Conservation (phyloP, 1,140 invertebrate species). For the Drosophila oshimai region DNA sequence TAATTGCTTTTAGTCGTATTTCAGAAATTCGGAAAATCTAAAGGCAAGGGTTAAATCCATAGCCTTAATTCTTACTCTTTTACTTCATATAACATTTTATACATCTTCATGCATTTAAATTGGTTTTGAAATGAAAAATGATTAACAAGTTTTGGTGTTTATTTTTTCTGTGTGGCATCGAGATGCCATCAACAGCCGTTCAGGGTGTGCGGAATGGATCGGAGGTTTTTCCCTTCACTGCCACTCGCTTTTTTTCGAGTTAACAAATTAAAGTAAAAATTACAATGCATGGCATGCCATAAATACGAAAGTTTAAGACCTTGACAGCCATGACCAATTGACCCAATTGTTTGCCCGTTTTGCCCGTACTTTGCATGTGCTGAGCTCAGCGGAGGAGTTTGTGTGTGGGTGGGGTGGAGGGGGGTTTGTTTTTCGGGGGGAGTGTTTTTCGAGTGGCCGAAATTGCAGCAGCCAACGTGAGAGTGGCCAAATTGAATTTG, state of each 20-base stretch:
- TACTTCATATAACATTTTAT: too few relatives aligned
- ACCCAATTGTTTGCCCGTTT: conserved; percentile 58
- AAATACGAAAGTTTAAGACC: conserved; percentile 74
- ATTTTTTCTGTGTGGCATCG: too few relatives aligned
- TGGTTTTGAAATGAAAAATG: too few relatives aligned
- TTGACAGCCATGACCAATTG: conserved; percentile 77
- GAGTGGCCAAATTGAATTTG: conserved; percentile 69
- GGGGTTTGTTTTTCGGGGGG: not conserved
- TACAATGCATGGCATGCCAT: conserved; percentile 73
- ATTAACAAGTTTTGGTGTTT: too few relatives aligned
- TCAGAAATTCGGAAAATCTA: too few relatives aligned
- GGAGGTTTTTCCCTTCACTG: not conserved
- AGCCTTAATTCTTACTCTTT: too few relatives aligned
- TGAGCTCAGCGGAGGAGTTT: conserved; percentile 21
- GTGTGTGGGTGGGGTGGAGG: conserved; percentile 1
- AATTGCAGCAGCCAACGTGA: conserved; percentile 25
- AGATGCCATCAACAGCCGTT: conserved; percentile 37
- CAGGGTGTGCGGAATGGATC: conserved; percentile 25
- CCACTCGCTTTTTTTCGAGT: conserved; percentile 20
- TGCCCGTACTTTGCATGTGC: conserved; percentile 56
- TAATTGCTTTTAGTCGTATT: too few relatives aligned
- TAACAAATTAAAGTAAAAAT: conserved; percentile 72
- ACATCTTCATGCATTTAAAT: too few relatives aligned
- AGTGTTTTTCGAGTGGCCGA: conserved; percentile 8
- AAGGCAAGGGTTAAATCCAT: too few relatives aligned